Evolutionary conservation across 2,888 invertebrate genomes (phyloP), one percentile per base, ranked within the genome.

Genomic region (Drosophila testacea): DNA sequence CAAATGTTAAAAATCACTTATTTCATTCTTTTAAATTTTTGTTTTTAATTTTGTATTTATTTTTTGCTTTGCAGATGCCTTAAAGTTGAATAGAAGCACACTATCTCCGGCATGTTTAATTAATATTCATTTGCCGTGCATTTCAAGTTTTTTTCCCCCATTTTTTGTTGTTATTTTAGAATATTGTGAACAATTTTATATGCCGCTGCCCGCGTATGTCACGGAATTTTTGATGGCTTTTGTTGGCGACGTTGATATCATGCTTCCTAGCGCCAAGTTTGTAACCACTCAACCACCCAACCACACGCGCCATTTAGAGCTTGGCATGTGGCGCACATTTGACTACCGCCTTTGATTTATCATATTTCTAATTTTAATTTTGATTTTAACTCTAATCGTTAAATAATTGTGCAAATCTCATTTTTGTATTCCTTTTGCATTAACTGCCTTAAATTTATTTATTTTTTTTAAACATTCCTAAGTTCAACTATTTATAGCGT

Each of bases 241-340:
- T 36, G 39, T 67, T 69, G 63, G 59, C 67, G 65, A 69, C 60
- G 54, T 54, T 65, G 34, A 65, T 66, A 57, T 44, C 11, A 9
- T 61, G 83, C 80, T 84, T 85, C 88, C 83, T 81, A 83, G 74
- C 67, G 41, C 88, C 88, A 79, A 71, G 56, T 70, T 73, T 71
- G 80, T 48, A 66, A 57, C 28, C 63, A 39, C 39, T 39, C 52
- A 55, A 36, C 34, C 22, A 50, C n/a, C 11, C 36, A 57, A 38
- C 46, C 30, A 47, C 44, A 36, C 28, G 11, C 44, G 63, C 69
- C 77, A 36, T 73, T 62, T 64, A 60, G 9, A 56, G 72, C 52
- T 46, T 39, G 55, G 60, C 65, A 64, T 61, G 55, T 61, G 66
- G 30, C 61, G n/a, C 16, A 50, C 51, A 54, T 75, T 51, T 46